Evolutionary conservation across 2,113 vertebrate genomes (phyloP).

Genomic region (Notothenia coriiceps): DNA sequence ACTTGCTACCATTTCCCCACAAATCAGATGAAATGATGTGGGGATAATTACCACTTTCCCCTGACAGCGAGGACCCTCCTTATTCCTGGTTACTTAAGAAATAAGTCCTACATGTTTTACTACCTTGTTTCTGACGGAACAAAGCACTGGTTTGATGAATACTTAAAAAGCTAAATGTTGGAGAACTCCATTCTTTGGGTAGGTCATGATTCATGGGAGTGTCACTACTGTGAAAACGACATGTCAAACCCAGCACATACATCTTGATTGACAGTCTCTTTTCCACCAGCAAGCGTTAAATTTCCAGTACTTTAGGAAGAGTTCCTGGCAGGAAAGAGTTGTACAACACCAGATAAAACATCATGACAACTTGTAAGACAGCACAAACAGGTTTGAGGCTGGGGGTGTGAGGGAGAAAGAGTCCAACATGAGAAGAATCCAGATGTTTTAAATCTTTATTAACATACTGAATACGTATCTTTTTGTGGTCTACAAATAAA

Average conservation of each 20-base stretch:
- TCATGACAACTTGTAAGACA: not conserved
- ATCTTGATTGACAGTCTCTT: not conserved
- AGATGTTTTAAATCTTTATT: conserved; percentile 77
- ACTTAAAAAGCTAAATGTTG: not conserved
- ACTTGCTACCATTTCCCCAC: not conserved
- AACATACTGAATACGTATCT: conserved; percentile 67
- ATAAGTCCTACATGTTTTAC: not conserved
- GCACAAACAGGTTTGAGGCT: not conserved
- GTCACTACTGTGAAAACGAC: not conserved
- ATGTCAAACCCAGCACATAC: not conserved
- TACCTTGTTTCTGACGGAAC: not conserved
- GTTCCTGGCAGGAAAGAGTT: not conserved
- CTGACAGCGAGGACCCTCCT: not conserved
- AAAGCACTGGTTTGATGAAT: not conserved
- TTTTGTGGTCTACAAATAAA: conserved; percentile 82
- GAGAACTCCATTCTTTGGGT: not conserved
- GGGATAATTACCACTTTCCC: not conserved
- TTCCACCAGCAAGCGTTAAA: not conserved
- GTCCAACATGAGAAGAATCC: not conserved
- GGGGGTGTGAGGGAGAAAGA: not conserved
- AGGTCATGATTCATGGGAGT: not conserved
- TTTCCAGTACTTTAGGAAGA: no score
- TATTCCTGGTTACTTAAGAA: not conserved
- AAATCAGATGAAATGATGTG: not conserved
- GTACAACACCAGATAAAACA: not conserved